Evolutionary conservation across 2,888 invertebrate genomes (phyloP), one percentile per base, ranked within the genome.

Genomic region (Ophonus ardosiacus): DNA sequence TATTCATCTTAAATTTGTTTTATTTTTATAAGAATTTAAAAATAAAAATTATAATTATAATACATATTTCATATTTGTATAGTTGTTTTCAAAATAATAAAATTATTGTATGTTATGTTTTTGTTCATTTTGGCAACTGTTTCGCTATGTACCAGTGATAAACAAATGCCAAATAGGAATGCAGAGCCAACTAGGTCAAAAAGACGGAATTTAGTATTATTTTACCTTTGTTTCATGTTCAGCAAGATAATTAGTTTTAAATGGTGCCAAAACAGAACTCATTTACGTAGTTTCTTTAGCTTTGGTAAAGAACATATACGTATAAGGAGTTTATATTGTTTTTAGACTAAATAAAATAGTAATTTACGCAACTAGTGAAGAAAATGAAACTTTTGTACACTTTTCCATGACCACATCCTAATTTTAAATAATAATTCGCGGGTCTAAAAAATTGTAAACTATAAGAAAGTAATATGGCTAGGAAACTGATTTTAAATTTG

Each of bases 81-180:
- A 4, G 7, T 59, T 59, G 59, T 59, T 6, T 59, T 31, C 31
- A 31, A 31, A 31, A 31, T 5, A 31, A 31, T 31, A 31, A 31
- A 31, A 31, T 5, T 1, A 31, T 31, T 31, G 31, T 31, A 5
- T 21, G 18, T 59, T 17, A 18, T 18, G 59, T 59, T 15, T 63
- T 24, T 63, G 24, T 18, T 68, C 31, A 68, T 18, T 68, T 68
- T 68, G 68, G 68, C 68, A 68, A 7, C 31, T 15, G 68, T 38
- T 38, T 68, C 40, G 38, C 40, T 40, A 68, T 15, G 68, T 38
- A 40, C 38, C 40, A 68, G 0, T 8, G 68, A 68, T 68, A 68
- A 68, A 68, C 40, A 68, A 68, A 63, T 21, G 63, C 24, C 63
- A 63, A 63, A 68, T 68, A 38, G 38, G 13, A 15, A 38, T 68